Conservation (phyloP, 2,888 invertebrate species). For the Caenorhabditis japonica region DNA sequence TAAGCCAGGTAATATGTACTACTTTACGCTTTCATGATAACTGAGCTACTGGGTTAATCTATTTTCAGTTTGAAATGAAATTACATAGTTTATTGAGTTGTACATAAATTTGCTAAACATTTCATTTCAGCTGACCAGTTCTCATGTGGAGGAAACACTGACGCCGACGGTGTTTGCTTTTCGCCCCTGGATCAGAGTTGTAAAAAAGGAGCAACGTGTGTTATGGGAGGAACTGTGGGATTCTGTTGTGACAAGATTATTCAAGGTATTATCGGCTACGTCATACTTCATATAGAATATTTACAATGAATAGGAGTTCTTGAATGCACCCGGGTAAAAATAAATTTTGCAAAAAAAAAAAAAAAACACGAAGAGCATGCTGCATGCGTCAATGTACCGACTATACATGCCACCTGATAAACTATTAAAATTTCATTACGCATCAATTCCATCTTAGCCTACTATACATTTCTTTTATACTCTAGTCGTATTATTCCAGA, state of each 20-base stretch:
- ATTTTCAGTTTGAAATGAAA: too few relatives aligned
- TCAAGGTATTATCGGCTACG: conserved; percentile 32
- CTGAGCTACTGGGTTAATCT: not conserved
- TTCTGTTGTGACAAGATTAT: conserved; percentile 42
- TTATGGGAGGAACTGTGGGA: conserved; percentile 46
- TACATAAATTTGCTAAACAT: not conserved
- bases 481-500: too few relatives aligned
- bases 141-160: conserved; percentile 44
- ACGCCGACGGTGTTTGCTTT: conserved; percentile 35
- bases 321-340: too few relatives aligned
- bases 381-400: conserved; percentile 7
- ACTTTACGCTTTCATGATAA: not conserved
- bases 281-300: not conserved
- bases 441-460: too few relatives aligned
- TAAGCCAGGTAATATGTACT: conserved; percentile 34
- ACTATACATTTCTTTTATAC: too few relatives aligned
- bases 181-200: conserved; percentile 29
- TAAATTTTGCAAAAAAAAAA: too few relatives aligned
- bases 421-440: conserved; percentile 20
- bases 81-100: too few relatives aligned
- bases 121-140: conserved; percentile 49
- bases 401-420: conserved; percentile 14
- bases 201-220: conserved; percentile 28
- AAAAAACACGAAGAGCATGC: conserved; percentile 1
- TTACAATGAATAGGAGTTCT: too few relatives aligned